phyloP scores from a whole-genome alignment of 2,113 vertebrate species.

The Onychostruthus taczanowskii region DNA sequence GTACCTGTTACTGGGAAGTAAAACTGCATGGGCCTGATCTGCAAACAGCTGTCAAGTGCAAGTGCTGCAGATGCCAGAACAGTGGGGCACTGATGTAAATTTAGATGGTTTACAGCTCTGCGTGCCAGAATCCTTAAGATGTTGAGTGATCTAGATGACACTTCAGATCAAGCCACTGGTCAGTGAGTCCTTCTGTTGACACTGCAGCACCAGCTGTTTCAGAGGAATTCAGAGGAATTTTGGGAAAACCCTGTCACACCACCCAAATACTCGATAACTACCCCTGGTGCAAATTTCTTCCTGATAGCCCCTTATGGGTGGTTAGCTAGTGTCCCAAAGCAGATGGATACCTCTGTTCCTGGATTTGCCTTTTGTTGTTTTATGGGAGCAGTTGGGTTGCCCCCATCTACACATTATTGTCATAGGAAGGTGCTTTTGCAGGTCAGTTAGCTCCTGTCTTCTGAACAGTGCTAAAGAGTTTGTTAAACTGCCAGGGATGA shows the following conservation, averaged over 20 bases:
- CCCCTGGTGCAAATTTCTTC: not conserved
- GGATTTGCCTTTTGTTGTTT: not conserved
- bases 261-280: not conserved
- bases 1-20: not conserved
- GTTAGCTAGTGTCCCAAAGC: not conserved
- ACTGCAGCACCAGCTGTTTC: not conserved
- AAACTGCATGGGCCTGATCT: not conserved
- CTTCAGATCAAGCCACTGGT: not conserved
- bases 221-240: not conserved
- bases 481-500: not conserved
- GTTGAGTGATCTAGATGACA: not conserved
- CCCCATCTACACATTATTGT: rapidly evolving
- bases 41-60: not conserved
- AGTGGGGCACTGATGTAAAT: not conserved
- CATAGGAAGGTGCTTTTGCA: not conserved
- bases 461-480: not conserved
- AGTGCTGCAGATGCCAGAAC: not conserved
- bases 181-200: not conserved
- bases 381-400: not conserved
- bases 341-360: not conserved
- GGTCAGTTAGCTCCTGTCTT: not conserved
- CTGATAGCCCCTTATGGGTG: not conserved
- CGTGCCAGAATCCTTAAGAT: not conserved
- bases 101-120: not conserved
- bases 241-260: not conserved